Percentiles rank a stretch among this genome's conserved stretches.
Evolutionary conservation across 2,888 invertebrate species (phyloP).

Genomic region (Pachycephus smyrnensis): DNA sequence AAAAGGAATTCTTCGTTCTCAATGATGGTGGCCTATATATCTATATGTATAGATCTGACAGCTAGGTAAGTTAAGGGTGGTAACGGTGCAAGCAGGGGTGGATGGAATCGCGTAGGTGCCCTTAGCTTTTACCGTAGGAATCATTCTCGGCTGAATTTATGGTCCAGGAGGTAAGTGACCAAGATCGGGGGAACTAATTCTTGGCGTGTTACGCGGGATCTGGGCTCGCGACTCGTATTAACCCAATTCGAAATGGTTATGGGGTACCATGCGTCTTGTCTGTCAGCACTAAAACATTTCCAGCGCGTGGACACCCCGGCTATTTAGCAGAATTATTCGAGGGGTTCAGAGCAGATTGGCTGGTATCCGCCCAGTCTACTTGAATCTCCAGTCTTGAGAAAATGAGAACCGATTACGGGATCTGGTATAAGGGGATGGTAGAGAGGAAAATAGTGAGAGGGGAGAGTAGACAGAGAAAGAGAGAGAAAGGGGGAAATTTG

Average conservation of each 20-base stretch:
- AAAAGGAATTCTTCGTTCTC: not conserved
- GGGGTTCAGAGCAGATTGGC: not conserved
- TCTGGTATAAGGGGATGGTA: not conserved
- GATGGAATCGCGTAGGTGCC: not conserved
- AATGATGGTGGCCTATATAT: not conserved
- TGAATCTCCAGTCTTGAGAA: not conserved
- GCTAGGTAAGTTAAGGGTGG: not conserved
- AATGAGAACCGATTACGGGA: not conserved
- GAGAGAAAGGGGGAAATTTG: too few relatives aligned
- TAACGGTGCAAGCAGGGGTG: not conserved
- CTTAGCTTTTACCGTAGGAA: not conserved
- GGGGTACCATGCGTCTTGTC: constrained; percentile 7
- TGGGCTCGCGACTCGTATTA: constrained; percentile 7
- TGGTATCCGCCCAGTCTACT: not conserved
- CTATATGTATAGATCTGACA: not conserved
- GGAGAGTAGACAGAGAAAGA: too few relatives aligned
- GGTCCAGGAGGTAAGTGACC: constrained; percentile 1
- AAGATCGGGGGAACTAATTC: constrained; percentile 11
- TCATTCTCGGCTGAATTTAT: not conserved
- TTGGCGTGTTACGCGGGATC: not conserved
- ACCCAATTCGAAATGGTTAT: constrained; percentile 20
- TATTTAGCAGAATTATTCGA: not conserved
- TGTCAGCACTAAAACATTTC: constrained; percentile 11
- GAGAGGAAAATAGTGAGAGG: too few relatives aligned
- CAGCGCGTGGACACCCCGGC: not conserved